Conservation (phyloP, 2,888 invertebrate genomes). For the Carterocephalus palaemon region DNA sequence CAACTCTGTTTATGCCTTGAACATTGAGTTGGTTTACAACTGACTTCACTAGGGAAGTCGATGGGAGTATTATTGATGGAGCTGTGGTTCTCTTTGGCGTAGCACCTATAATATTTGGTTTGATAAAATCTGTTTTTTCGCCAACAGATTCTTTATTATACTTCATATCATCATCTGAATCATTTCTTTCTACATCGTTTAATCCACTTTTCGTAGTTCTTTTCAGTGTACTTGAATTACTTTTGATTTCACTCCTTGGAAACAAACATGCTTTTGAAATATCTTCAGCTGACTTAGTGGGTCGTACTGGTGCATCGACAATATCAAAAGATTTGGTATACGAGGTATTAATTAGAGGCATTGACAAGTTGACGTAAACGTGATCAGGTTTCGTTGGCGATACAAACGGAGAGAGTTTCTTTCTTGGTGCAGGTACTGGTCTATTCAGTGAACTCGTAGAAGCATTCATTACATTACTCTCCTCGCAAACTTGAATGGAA, state of each 20-base stretch:
- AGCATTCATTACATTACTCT: conserved; percentile 50
- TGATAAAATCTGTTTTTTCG: conserved; percentile 40
- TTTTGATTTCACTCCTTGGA: conserved; percentile 29
- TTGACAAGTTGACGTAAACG: conserved; percentile 79
- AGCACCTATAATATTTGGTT: conserved; percentile 70
- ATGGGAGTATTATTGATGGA: conserved; percentile 56
- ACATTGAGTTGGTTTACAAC: conserved; percentile 66
- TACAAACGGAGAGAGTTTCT: conserved; percentile 56
- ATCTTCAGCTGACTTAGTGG: conserved; percentile 60
- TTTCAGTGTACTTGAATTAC: conserved; percentile 31
- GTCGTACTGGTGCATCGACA: conserved; percentile 59
- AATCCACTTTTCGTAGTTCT: conserved; percentile 36
- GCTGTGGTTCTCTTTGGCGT: conserved; percentile 60
- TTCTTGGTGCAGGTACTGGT: conserved; percentile 80
- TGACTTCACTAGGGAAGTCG: conserved; percentile 69
- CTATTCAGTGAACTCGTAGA: conserved; percentile 74
- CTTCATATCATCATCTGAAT: conserved; percentile 35
- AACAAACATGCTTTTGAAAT: conserved; percentile 42
- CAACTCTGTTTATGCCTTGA: conserved; percentile 60
- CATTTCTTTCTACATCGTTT: conserved; percentile 22
- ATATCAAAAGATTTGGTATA: conserved; percentile 51
- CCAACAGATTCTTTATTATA: conserved; percentile 34
- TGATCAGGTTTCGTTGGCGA: conserved; percentile 72
- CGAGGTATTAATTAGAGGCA: conserved; percentile 63
- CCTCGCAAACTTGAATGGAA: conserved; percentile 82